Evolutionary conservation across 2,888 invertebrate genomes (phyloP).

Genomic region (Pseudococcus longispinus): DNA sequence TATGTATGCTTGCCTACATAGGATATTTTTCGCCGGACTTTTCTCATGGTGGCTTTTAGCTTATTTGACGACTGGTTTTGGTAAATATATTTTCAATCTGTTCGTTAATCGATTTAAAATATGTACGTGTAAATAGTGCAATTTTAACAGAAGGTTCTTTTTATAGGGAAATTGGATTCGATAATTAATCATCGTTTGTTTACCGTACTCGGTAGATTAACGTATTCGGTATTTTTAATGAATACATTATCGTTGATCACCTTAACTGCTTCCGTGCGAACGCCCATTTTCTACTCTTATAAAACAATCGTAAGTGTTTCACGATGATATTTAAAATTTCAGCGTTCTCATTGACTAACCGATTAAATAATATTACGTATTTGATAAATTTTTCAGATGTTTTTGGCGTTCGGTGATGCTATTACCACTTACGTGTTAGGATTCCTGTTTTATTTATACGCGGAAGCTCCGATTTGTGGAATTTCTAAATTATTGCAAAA

Average conservation of each 20-base stretch:
- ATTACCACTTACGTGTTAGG: slow-evolving; percentile 52
- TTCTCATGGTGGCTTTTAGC: slow-evolving; percentile 58
- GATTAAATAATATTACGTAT: neutral
- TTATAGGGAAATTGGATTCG: slow-evolving; percentile 46
- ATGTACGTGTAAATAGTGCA: neutral
- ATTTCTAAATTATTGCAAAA: slow-evolving; percentile 53
- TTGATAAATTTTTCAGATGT: slow-evolving; percentile 48
- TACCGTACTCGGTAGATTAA: slow-evolving; percentile 53
- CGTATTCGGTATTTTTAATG: slow-evolving; percentile 53
- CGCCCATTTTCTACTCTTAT: slow-evolving; percentile 52
- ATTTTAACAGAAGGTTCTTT: neutral
- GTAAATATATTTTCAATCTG: slow-evolving; percentile 35
- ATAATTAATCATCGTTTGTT: slow-evolving; percentile 47
- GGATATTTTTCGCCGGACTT: slow-evolving; percentile 58
- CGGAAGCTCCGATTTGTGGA: slow-evolving; percentile 50
- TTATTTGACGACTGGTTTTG: slow-evolving; percentile 58
- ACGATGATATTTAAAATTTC: neutral
- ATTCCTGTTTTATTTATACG: slow-evolving; percentile 49
- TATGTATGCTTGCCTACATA: slow-evolving; percentile 58
- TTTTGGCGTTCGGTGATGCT: slow-evolving; percentile 50
- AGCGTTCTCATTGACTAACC: neutral
- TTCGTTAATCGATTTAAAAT: neutral
- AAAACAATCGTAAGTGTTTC: slow-evolving; percentile 52
- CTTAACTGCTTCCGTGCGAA: slow-evolving; percentile 48
- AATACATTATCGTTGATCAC: slow-evolving; percentile 52